Evolutionary conservation across 2,797 vertebrate species (phyloP), one percentile per base, ranked within the genome.

Genomic region (Platalea minor): DNA sequence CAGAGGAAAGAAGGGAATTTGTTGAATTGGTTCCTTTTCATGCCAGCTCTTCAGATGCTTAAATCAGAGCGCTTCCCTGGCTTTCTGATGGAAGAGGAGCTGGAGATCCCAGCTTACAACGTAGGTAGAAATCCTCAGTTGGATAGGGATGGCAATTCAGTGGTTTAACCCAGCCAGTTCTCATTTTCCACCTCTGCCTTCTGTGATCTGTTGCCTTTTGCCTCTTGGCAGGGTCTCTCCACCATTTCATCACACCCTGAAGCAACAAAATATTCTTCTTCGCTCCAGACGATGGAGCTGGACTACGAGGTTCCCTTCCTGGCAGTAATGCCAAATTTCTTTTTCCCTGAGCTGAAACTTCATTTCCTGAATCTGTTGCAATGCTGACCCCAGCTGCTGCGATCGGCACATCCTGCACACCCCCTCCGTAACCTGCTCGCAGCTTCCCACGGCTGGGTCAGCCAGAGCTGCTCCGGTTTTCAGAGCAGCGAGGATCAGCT

Each of bases 241-340:
- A 79, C 19, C 86, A 46, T 96, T 97, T 94, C 95, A 79, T 95
- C 92, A 94, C 70, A 76, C 46, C 77, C 91, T 82, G 86, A 88
- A 87, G 93, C 70, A 95, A 87, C 24, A 28, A 50, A 33, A 54
- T 5, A 50, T 5, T 65, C 54, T 29, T 56, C 45, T 82, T 61
- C 45, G 43, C 82, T 94, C 70, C 70, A 61, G 35, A n/a, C 46
- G 7, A 45, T 7, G 11, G 43, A 46, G 77, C 57, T 50, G 83
- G 57, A 46, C 83, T 67, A 13, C 3, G 6, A 64, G 84, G 91
- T 91, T 93, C 92, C 68, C 67, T 91, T 96, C 48, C 77, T 85
- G 91, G 85, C 88, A 96, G 59, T 0, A 68, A 50, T 39, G 39
- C 69, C 80, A n/a, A n/a, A 48, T 57, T 65, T 43, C 24, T 68